A percentile compares a stretch with the other conserved stretches of the same genome.
These are phyloP conservation scores for Micropoecilia bifurca DNA, from an alignment of 2,797 vertebrate genomes.

Conservation along the genomic window DNA sequence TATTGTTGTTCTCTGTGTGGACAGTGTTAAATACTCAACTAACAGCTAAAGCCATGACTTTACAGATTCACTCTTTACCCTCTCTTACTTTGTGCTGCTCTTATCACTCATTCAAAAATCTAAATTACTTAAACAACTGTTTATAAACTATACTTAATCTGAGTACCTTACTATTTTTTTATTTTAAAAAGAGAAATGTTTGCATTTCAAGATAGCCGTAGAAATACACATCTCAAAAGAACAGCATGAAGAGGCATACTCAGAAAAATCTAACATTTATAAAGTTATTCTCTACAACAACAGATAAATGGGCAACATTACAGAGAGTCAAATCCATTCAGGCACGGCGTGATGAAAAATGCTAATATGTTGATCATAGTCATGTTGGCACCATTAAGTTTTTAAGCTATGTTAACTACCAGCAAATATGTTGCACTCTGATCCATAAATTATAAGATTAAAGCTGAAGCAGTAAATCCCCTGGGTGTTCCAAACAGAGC, in stretches of 20 bases:
- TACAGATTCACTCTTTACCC: too few relatives aligned
- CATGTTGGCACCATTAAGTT: not conserved
- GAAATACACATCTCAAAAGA: not conserved
- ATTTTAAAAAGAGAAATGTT: not conserved
- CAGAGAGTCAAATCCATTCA: not conserved
- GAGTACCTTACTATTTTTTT: not conserved
- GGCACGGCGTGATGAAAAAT: not conserved
- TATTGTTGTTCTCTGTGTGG: not conserved
- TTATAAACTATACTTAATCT: not conserved
- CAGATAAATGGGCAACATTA: not conserved
- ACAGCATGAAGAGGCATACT: not conserved
- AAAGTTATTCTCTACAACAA: not conserved
- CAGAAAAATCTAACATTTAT: not conserved
- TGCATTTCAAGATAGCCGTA: not conserved
- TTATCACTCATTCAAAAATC: too few relatives aligned
- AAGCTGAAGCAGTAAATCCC: not conserved
- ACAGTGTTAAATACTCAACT: too few relatives aligned
- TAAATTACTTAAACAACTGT: not conserved
- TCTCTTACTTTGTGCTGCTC: too few relatives aligned
- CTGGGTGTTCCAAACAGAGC: not conserved
- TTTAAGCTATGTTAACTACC: not conserved
- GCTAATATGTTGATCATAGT: not conserved
- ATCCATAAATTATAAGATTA: not conserved
- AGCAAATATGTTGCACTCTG: not conserved
- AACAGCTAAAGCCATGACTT: too few relatives aligned